Base-by-base conservation (phyloP, 2,113 vertebrate species). In the Calidris pugnax region DNA sequence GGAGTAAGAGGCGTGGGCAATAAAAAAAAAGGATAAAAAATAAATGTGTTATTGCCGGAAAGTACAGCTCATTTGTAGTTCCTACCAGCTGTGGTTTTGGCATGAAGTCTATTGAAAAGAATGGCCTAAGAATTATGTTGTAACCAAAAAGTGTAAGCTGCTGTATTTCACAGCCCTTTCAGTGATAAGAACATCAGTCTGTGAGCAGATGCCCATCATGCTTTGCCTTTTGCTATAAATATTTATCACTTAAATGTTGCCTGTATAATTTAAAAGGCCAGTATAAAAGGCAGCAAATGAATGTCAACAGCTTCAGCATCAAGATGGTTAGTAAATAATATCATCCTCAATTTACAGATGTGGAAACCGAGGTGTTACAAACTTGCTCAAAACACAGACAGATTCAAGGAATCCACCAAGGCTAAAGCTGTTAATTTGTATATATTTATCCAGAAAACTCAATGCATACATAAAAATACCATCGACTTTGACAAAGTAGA, bases 231-330 rank as follows among this genome's bases (percentile, higher is more conserved):
- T 69, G 59, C 14, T 82, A 60, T 83, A 79, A 95, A 85, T 92
- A 95, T 95, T 90, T 94, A 84, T 81, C 51, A 78, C 43, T 87
- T 95, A 75, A 85, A 85, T 71, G 64, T 71, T 88, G 35, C 55
- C 39, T 82, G 41, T 93, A 73, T 88, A 93, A 95, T 95, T 95
- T 87, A 91, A 93, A 94, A 90, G 59, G 26, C 64, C 24, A 26
- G 15, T 53, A 77, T 73, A 67, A 90, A 95, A 92, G 48, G 37
- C 19, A 63, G 43, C 30, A 81, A 78, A 59, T 51, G n/a, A 81
- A 89, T 56, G 35, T 72, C 51, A 53, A 63, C 24, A 53, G 39
- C 43, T 91, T 89, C 81, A 85, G 12, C 27, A 50, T 28, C 55
- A 72, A 64, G 56, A 63, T 60, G 56, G 53, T 85, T 51, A 68